Base-by-base conservation (phyloP, 2,797 vertebrate genomes). In the Danio jaintianensis region DNA sequence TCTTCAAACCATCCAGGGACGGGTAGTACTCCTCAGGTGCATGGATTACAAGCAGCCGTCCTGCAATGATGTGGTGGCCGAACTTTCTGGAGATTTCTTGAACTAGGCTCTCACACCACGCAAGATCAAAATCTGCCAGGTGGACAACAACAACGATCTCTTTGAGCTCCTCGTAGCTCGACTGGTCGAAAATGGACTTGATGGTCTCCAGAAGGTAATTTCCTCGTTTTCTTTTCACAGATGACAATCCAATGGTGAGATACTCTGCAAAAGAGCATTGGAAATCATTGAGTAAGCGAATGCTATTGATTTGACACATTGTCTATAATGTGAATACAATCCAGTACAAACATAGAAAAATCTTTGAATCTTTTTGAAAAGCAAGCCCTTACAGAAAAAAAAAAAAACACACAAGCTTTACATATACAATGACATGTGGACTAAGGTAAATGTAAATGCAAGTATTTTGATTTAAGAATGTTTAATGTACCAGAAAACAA, bases 121-220 rank as follows among this genome's bases (percentile, higher is more conserved):
- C 87, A 73, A 94, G 91, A 82, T 99, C 97, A 85, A 98, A 98
- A 80, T 99, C 98, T 7, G 98, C 96, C 78, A 99, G 90, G 72
- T 98, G 97, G 78, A 99, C 97, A 69, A 99, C 97, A 6, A 99
- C 97, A 47, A 96, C 93, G 2, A 99, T 98, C 93, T 99, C 97
- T 79, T 98, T 97, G 68, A 99, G 92, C 29, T 99, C 98, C 87
- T 99, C 98, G 0, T 99, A 98, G 83, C 97, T 99, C 84, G 97
- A 98, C 88, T 99, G 98, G 80, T 99, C 98, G 90, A 99, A 99
- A 92, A 99, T 97, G 29, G 98, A 99, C 78, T 97, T 99, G 89
- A 99, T 98, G 4, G 98, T 99, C 82, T 99, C 97, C 68, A 99
- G 93, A 22, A 99, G 95, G 88, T 99, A 99, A 82, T 96, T 99